Evolutionary conservation across 2,888 invertebrate species (phyloP).

Genomic region (Graphium colonna): DNA sequence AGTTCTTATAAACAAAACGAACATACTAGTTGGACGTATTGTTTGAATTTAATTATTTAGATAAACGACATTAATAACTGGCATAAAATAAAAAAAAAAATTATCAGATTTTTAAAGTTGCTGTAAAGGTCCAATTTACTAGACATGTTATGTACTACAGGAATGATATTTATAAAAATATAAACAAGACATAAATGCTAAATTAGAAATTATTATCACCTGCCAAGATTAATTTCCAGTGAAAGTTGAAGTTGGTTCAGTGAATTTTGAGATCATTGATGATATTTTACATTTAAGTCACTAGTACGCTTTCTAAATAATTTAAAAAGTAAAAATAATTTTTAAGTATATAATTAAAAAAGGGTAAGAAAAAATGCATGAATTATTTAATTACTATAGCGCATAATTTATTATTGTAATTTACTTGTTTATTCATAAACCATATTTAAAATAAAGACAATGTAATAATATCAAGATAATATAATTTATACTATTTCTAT

Average conservation of each 20-base stretch:
- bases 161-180: background rate
- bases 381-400: background rate
- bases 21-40: too few relatives aligned
- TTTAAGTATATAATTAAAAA: background rate
- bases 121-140: too few relatives aligned
- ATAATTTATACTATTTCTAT: background rate
- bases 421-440: background rate
- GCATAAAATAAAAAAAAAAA: too few relatives aligned
- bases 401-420: background rate
- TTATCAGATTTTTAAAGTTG: too few relatives aligned
- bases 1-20: too few relatives aligned
- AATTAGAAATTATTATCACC: conserved; percentile 5
- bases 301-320: conserved; percentile 14
- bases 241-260: conserved; percentile 25
- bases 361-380: background rate
- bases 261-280: conserved; percentile 26
- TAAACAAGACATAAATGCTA: conserved; percentile 1
- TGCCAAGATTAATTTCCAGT: conserved; percentile 18
- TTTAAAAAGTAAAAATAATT: background rate
- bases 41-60: too few relatives aligned
- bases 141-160: too few relatives aligned
- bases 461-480: background rate
- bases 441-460: background rate
- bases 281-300: conserved; percentile 8
- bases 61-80: too few relatives aligned